Evolutionary conservation across 2,888 invertebrate genomes (phyloP).

Genomic region (Perithous albicinctus): DNA sequence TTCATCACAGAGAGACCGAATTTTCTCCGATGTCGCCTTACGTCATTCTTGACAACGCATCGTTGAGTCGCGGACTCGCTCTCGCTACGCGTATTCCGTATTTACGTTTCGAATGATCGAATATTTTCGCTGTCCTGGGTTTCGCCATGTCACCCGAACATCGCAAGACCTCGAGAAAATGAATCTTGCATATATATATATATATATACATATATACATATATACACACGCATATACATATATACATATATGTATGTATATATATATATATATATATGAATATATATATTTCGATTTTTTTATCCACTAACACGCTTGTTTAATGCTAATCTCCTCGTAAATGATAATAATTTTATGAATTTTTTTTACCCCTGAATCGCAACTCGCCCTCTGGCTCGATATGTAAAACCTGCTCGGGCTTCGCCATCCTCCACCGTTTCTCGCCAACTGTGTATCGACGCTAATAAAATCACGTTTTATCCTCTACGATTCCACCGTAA

Average conservation of each 20-base stretch:
- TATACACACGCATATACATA: no score
- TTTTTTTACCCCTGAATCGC: slow-evolving; percentile 95
- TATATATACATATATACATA: no score
- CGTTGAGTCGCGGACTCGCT: slow-evolving; percentile 23
- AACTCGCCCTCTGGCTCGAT: slow-evolving; percentile 96
- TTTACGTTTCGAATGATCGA: slow-evolving; percentile 17
- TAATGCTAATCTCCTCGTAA: no score
- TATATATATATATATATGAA: no score
- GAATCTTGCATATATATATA: no score
- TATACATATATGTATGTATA: no score
- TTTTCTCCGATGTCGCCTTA: no score
- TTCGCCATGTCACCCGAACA: slow-evolving; percentile 56
- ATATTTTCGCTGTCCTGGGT: slow-evolving; percentile 36
- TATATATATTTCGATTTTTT: neutral
- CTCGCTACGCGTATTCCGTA: slow-evolving; percentile 42
- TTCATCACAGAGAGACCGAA: no score
- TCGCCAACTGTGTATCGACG: slow-evolving; percentile 43
- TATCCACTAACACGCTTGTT: neutral
- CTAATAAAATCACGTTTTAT: slow-evolving; percentile 47
- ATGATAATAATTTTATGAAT: slow-evolving; percentile 8
- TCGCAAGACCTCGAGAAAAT: neutral
- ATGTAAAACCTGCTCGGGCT: slow-evolving; percentile 92
- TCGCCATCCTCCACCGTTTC: slow-evolving; percentile 86
- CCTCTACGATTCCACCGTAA: neutral
- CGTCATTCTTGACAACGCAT: slow-evolving; percentile 69